phyloP scores from a whole-genome alignment of 2,113 vertebrate species.

The Oreotragus oreotragus region DNA sequence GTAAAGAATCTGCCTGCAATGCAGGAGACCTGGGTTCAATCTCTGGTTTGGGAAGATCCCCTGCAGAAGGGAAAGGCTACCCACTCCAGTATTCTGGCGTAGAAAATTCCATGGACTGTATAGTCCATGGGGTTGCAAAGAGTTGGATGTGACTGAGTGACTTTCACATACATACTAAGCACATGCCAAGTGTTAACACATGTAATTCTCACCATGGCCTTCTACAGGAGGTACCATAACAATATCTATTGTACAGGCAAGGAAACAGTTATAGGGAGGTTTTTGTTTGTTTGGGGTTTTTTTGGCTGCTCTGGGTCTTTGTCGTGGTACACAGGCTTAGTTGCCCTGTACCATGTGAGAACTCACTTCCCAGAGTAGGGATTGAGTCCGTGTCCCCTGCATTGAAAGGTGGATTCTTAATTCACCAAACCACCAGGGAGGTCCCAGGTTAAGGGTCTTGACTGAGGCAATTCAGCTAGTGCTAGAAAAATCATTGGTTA shows the following conservation, averaged over 20 bases:
- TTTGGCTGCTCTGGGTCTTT: neutral
- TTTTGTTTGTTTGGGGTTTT: neutral
- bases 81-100: neutral
- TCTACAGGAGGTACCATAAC: neutral
- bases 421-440: neutral
- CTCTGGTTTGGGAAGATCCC: neutral
- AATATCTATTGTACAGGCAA: neutral
- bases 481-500: neutral
- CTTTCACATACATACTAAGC: neutral
- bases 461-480: neutral
- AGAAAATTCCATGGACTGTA: neutral
- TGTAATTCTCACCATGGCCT: neutral
- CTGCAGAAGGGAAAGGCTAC: neutral
- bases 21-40: neutral
- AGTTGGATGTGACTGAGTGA: neutral
- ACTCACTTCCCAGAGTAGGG: neutral
- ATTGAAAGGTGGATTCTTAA: neutral
- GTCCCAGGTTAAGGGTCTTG: neutral
- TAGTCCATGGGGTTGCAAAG: neutral
- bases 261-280: neutral
- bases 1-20: neutral
- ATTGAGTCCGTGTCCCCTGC: neutral
- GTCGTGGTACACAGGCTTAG: neutral
- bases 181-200: neutral
- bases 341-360: neutral